These are phyloP conservation scores for Tribolium freemani DNA, from an alignment of 2,888 invertebrate species.

Conservation along the genomic window DNA sequence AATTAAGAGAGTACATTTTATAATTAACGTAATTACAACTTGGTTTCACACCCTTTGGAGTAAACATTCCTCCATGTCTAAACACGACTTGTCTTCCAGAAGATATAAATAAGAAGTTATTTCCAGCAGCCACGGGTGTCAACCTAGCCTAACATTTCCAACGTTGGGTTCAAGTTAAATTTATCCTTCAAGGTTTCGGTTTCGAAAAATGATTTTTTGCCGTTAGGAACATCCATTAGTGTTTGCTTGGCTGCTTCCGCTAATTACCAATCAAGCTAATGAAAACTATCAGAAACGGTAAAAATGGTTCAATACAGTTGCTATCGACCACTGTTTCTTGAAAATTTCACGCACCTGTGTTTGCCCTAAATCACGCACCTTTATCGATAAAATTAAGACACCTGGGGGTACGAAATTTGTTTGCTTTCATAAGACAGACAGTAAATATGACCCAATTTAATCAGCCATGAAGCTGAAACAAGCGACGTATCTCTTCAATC, in stretches of 20 bases:
- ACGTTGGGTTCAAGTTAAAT: conserved; percentile 63
- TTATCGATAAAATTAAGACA: conserved; percentile 22
- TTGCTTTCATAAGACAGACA: conserved; percentile 4
- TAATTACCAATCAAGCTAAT: conserved; percentile 17
- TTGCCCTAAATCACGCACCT: background rate
- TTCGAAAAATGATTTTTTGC: background rate
- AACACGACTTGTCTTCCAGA: conserved; percentile 49
- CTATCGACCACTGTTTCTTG: background rate
- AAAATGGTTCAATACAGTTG: background rate
- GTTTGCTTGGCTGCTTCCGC: background rate
- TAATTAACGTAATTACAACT: conserved; percentile 18
- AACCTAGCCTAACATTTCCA: conserved; percentile 65
- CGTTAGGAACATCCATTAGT: background rate
- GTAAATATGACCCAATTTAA: conserved; percentile 32
- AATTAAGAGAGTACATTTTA: conserved; percentile 14
- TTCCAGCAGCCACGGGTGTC: conserved; percentile 58
- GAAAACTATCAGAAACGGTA: conserved; percentile 3
- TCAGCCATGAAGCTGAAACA: conserved; percentile 14
- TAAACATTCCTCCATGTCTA: conserved; percentile 54
- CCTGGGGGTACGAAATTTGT: conserved; percentile 24
- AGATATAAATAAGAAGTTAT: conserved; percentile 59
- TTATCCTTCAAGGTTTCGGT: conserved; percentile 51
- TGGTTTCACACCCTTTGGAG: conserved; percentile 5
- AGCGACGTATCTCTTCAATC: background rate
- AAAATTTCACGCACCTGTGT: background rate